A percentile compares a stretch with the other conserved stretches of the same genome.
phyloP scores from a whole-genome alignment of 2,797 vertebrate species.

The Anniella stebbinsi region DNA sequence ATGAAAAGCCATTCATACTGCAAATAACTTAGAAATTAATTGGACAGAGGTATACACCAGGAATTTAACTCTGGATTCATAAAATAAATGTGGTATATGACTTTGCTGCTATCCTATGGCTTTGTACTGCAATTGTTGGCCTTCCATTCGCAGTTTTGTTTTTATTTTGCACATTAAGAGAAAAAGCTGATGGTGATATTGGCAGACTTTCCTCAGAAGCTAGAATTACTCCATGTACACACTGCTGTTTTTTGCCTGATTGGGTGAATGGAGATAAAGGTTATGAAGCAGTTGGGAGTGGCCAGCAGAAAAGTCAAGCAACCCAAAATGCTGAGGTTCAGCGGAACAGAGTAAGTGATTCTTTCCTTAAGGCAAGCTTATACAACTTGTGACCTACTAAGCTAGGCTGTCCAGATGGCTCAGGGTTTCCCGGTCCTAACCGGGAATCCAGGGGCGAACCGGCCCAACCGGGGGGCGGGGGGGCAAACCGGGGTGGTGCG shows the following conservation, averaged over 20 bases:
- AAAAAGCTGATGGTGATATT: neutral
- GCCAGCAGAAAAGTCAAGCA: neutral
- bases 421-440: too few relatives aligned
- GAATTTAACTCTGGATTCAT: neutral
- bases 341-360: neutral
- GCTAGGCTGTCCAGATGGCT: too few relatives aligned
- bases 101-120: neutral
- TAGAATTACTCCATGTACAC: neutral
- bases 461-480: too few relatives aligned
- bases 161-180: neutral
- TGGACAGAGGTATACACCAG: neutral
- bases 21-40: neutral
- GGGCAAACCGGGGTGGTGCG: too few relatives aligned
- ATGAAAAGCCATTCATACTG: neutral
- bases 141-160: neutral
- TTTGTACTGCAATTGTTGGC: neutral
- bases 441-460: too few relatives aligned
- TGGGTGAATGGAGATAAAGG: neutral
- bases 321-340: neutral
- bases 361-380: neutral
- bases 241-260: neutral
- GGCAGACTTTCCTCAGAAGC: neutral
- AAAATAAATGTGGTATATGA: neutral
- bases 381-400: neutral
- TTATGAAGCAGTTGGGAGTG: neutral